Base-by-base conservation (phyloP, 2,888 invertebrate genomes). In the Chironomus tentans region DNA sequence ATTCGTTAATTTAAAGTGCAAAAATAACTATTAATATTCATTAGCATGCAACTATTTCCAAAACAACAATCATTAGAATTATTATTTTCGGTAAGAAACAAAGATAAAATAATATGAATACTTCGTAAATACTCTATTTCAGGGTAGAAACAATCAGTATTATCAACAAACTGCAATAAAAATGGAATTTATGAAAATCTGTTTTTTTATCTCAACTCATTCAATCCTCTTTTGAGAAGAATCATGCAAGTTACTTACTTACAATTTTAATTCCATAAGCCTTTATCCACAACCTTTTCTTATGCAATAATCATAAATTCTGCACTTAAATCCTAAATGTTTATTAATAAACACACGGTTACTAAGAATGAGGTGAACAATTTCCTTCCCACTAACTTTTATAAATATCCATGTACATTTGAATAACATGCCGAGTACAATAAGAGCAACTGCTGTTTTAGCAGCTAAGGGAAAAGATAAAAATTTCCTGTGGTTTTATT, bases 261-360 rank as follows among this genome's bases (percentile, higher is more conserved):
- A 68, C 47, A 76, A 69, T 76, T 50, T 18, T 69, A 76, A 76
- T 68, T 47, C 74, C 48, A 76, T 68, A 76, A 76, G 76, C 76
- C 56, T 24, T 68, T 56, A 56, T 69, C 38, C 50, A 24, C 56
- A 18, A 15, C 56, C 56, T 56, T 56, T 50, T 50, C 15, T 15
- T 15, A 5, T 50, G n/a, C 50, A 56, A 56, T 56, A 56, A 56
- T 18, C 18, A 56, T 76, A 76, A 50, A 69, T 68, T 56, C 10
- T 69, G 56, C 69, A 56, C 76, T 76, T 69, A 76, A 76, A 76
- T 76, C 76, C 76, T 69, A 76, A 76, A 69, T 56, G 22, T 76
- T 76, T 76, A 76, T 69, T 76, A 76, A 76, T 76, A 76, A 50
- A 76, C 76, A 76, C 76, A 70, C 76, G 22, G 13, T 21, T 7